Base-by-base conservation (phyloP, 2,797 vertebrate species). In the Microctenopoma stevenorrisi region DNA sequence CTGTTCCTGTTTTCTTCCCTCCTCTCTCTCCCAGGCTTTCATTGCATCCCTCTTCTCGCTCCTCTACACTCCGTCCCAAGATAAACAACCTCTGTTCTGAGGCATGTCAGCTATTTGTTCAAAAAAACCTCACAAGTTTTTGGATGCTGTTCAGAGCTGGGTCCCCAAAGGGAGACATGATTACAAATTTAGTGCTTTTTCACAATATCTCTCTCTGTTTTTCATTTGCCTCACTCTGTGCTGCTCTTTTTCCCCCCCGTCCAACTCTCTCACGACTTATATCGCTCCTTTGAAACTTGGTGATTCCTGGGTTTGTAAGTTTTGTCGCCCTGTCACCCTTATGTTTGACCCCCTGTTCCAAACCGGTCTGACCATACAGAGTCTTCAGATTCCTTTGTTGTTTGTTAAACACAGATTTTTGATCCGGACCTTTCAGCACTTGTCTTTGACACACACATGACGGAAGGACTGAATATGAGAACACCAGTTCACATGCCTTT, bases 71-170 rank as follows among this genome's bases (percentile, higher is more conserved):
- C 78, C 64, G 48, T 86, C 79, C 90, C 85, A 91, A 91, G 74
- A 91, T 89, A 91, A 94, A 93, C 91, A 93, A 75, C 69, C 82
- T 79, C 82, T 76, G 54, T 78, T 83, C 83, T 63, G 81, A 88
- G 81, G 89, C 84, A 92, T 84, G 88, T 84, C 88, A 91, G 85
- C 85, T 93, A 92, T 94, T 93, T 93, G 86, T 85, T 84, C 66
- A 66, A 78, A 86, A 22, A 90, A 80, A 85, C 79, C 79, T 76
- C 76, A 71, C 73, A 70, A 68, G 61, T 53, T 88, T 90, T 88
- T 93, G 91, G 90, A 94, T 66, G 72, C 57, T 15, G 58, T 85
- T 92, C 88, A 87, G 84, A 79, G 60, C 56, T 53, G 42, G 69
- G 81, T 92, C 90, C 86, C 92, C 3, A 28, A 87, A 88, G 89